Evolutionary conservation across 2,888 invertebrate species (phyloP), one percentile per base, ranked within the genome.

Genomic region (Cephalotes varians): DNA sequence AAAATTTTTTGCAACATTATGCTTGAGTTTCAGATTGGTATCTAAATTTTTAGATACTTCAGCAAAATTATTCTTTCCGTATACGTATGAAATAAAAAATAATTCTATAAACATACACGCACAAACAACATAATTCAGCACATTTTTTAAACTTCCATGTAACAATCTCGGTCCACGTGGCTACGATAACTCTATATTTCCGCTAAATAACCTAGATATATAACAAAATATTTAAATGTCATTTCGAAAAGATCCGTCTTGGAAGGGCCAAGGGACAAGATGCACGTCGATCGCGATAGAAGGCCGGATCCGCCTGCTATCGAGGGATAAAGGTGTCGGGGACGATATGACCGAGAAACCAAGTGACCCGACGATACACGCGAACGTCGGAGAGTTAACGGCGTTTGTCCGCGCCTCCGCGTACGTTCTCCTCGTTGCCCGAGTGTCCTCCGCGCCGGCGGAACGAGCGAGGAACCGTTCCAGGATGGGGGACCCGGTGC

Each of bases 341-440:
- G 44, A 88, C 81, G 88, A 86, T 86, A 85, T 74, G 93, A 92
- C 93, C 94, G 93, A 93, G 93, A 94, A 93, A 94, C 93, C 93
- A 93, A 92, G 92, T 93, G 93, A 93, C 93, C 93, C 88, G 92
- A 88, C 90, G 91, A 92, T 91, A 88, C 18, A 47, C 90, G 83
- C 89, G 90, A 90, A 90, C 88, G 86, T 82, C 83, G 71, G 84
- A 91, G 92, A 92, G 92, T 90, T 93, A 93, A 93, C 93, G 93
- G 93, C 90, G 91, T 91, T 91, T 90, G 90, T 91, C 90, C 90
- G 77, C 77, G 56, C 81, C 58, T 60, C 37, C 64, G 25, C 28
- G 74, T 74, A 58, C 81, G 76, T 81, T 85, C 81, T 84, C 82
- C 54, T 47, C 25, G 73, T 60, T 65, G 54, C 25, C 25, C 34